These are phyloP conservation scores for Thereva unica DNA, from an alignment of 2,888 invertebrate species.

Conservation along the genomic window DNA sequence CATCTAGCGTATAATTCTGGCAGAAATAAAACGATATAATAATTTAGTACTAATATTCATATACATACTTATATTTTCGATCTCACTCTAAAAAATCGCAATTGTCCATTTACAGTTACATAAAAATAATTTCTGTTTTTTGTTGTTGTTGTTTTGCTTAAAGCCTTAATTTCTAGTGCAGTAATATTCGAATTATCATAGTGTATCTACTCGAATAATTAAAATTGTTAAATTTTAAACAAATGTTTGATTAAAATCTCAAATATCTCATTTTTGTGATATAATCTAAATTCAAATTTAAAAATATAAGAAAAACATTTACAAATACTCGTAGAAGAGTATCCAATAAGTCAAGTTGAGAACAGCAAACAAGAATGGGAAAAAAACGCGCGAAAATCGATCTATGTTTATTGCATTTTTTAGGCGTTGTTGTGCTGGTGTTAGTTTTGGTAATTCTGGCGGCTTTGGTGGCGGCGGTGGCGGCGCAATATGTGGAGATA, in stretches of 20 bases:
- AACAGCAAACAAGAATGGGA: slow-evolving; percentile 70
- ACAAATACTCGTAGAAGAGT: slow-evolving; percentile 73
- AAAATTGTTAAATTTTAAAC: too few species aligned
- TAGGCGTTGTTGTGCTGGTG: slow-evolving; percentile 65
- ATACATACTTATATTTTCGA: too few species aligned
- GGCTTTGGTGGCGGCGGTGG: slow-evolving; percentile 49
- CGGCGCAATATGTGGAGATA: slow-evolving; percentile 53
- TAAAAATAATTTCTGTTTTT: too few species aligned
- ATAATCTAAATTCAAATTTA: background rate
- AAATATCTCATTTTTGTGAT: background rate
- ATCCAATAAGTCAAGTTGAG: slow-evolving; percentile 75
- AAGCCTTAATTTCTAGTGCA: too few species aligned
- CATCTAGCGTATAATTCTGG: too few species aligned
- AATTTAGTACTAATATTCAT: too few species aligned
- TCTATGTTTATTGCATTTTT: slow-evolving; percentile 73
- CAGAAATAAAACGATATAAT: too few species aligned
- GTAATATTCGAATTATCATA: too few species aligned
- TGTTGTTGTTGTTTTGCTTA: too few species aligned
- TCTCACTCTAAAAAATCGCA: too few species aligned
- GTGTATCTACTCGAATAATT: too few species aligned
- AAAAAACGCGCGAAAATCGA: slow-evolving; percentile 70
- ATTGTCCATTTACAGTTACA: too few species aligned
- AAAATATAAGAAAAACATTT: slow-evolving; percentile 47
- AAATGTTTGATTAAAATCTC: background rate
- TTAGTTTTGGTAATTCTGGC: slow-evolving; percentile 57